phyloP scores from a whole-genome alignment of 2,888 invertebrate species.

The Ormyrus nitidulus region DNA sequence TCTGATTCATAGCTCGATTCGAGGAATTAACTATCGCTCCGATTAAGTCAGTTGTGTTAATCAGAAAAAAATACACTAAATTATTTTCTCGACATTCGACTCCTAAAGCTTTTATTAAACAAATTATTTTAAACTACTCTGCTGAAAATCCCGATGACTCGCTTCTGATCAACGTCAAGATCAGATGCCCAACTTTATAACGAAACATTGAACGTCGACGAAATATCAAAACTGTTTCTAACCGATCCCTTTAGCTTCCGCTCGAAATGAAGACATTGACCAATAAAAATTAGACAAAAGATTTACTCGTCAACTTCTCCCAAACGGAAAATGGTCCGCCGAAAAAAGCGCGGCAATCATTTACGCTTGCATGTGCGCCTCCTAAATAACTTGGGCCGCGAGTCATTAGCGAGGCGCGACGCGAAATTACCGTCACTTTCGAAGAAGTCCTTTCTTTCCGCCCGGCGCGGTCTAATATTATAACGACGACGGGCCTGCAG shows the following conservation, averaged over 20 bases:
- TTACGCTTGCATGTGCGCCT: neutral
- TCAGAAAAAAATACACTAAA: neutral
- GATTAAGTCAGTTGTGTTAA: neutral
- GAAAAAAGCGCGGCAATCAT: neutral
- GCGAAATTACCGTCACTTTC: conserved; percentile 51
- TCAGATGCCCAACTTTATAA: no score
- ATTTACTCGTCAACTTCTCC: neutral
- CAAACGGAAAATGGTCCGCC: neutral
- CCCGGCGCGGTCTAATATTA: conserved; percentile 48
- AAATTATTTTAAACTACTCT: no score
- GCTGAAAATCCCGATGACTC: no score
- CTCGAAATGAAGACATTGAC: no score
- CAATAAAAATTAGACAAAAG: neutral
- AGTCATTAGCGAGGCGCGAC: conserved; percentile 49
- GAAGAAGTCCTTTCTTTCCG: conserved; percentile 33
- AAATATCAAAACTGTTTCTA: no score
- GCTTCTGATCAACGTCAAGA: no score
- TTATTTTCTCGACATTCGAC: neutral
- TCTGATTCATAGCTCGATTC: no score
- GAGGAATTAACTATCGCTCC: no score
- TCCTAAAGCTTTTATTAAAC: neutral
- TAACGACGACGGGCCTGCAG: conserved; percentile 26
- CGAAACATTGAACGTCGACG: no score
- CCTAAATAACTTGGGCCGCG: conserved; percentile 1
- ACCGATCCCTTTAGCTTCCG: no score